A percentile compares a stretch with the other conserved stretches of the same genome.
These are phyloP conservation scores for Hestina assimilis DNA, from an alignment of 1,140 invertebrate genomes.

Conservation along the genomic window DNA sequence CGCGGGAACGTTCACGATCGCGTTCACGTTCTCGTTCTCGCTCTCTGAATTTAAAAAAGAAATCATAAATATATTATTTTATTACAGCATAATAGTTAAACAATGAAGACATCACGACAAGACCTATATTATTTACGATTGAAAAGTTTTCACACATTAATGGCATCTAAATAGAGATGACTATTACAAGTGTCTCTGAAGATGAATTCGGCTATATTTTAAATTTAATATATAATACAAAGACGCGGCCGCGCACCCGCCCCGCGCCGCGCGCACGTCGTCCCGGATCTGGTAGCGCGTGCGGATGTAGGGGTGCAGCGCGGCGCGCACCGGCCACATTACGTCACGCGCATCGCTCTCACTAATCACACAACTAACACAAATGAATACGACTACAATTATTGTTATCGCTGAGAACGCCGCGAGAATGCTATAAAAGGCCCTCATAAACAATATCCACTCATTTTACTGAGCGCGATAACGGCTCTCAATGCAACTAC, in stretches of 20 bases:
- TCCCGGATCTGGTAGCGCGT: conserved; percentile 43
- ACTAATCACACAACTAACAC: no score
- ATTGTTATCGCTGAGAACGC: neutral
- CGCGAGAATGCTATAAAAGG: neutral
- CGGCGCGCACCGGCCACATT: neutral
- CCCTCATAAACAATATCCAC: neutral
- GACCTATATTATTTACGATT: no score
- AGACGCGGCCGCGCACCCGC: neutral
- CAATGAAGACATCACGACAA: no score
- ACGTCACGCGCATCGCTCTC: neutral
- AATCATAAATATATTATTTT: no score
- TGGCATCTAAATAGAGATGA: no score
- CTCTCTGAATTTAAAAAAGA: no score
- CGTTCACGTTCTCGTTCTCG: neutral
- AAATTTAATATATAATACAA: neutral
- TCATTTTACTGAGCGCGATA: neutral
- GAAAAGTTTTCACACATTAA: no score
- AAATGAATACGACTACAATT: neutral
- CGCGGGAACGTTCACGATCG: conserved; percentile 26
- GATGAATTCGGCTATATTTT: no score
- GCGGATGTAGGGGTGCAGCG: conserved; percentile 48
- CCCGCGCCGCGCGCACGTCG: conserved; percentile 1
- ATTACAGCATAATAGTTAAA: no score
- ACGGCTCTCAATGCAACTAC: neutral
- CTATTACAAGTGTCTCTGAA: no score